Evolutionary conservation across 2,888 invertebrate species (phyloP).

Genomic region (Serrognathus titanus): DNA sequence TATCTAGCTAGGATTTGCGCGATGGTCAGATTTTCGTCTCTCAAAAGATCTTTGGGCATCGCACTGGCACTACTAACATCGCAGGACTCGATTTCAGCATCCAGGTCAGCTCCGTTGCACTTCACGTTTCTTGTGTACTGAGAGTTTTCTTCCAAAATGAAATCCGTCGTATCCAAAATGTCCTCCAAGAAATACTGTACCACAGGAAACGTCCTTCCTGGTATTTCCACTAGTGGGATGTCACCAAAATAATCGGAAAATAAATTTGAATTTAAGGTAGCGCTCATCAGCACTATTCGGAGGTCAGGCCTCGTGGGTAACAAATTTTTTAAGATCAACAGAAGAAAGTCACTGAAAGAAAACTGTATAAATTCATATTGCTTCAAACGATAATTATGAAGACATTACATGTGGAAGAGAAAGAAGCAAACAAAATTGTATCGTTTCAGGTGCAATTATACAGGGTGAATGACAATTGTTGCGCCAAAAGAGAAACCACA

Average conservation of each 20-base stretch:
- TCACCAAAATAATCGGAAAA: conserved; percentile 82
- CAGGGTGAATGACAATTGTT: too few relatives aligned
- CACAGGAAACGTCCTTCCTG: conserved; percentile 82
- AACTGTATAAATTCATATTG: not conserved
- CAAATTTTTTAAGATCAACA: conserved; percentile 77
- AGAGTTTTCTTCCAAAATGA: conserved; percentile 60
- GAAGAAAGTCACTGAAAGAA: conserved; percentile 71
- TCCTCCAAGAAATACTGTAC: conserved; percentile 79
- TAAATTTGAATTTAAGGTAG: conserved; percentile 80
- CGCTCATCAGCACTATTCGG: conserved; percentile 89
- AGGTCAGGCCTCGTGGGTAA: conserved; percentile 69
- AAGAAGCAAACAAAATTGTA: too few relatives aligned
- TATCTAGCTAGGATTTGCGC: conserved; percentile 67
- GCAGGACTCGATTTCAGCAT: conserved; percentile 62
- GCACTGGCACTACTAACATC: conserved; percentile 56
- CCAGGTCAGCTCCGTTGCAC: conserved; percentile 56
- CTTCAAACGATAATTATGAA: conserved; percentile 2
- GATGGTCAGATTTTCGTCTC: conserved; percentile 69
- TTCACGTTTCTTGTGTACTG: conserved; percentile 63
- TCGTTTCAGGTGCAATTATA: too few relatives aligned
- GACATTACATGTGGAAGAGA: too few relatives aligned
- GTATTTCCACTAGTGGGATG: conserved; percentile 76
- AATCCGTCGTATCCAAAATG: conserved; percentile 64
- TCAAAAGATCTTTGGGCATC: conserved; percentile 58
- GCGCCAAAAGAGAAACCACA: too few relatives aligned